phyloP scores from a whole-genome alignment of 2,888 invertebrate genomes.

The Ischnus inquisitorius region DNA sequence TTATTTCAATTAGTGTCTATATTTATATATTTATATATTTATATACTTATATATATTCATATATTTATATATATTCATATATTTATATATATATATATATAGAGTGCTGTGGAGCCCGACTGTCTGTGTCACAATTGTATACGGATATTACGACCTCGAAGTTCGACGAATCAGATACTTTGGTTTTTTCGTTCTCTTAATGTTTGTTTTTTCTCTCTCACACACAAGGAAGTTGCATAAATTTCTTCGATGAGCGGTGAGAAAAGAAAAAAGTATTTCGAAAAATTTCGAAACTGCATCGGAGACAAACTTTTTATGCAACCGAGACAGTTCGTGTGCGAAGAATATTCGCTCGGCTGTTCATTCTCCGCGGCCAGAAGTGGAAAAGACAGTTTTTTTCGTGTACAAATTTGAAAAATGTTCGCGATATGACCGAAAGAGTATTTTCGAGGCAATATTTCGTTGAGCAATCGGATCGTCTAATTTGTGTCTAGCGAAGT shows the following conservation, averaged over 20 bases:
- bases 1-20: constrained; percentile 69
- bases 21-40: constrained; percentile 57
- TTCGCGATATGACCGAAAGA: constrained; percentile 26
- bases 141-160: constrained; percentile 20
- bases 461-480: constrained; percentile 14
- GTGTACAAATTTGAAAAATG: constrained; percentile 9
- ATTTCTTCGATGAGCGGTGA: not conserved
- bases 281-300: not conserved
- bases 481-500: not conserved
- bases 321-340: too few relatives aligned
- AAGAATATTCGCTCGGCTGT: not conserved
- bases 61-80: constrained; percentile 62
- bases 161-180: constrained; percentile 11
- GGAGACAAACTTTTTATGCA: constrained; percentile 6
- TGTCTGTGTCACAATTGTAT: constrained; percentile 64
- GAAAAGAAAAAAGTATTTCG: not conserved
- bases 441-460: constrained; percentile 27
- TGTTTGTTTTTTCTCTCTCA: not conserved
- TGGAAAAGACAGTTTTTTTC: not conserved
- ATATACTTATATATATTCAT: constrained; percentile 41
- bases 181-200: too few relatives aligned
- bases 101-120: constrained; percentile 54
- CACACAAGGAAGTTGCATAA: constrained; percentile 22
- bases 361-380: constrained; percentile 9
- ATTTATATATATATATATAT: constrained; percentile 33